A percentile compares a stretch with the other conserved stretches of the same genome.
phyloP scores from a whole-genome alignment of 2,113 vertebrate genomes.

The Paedocypris sp. region DNA sequence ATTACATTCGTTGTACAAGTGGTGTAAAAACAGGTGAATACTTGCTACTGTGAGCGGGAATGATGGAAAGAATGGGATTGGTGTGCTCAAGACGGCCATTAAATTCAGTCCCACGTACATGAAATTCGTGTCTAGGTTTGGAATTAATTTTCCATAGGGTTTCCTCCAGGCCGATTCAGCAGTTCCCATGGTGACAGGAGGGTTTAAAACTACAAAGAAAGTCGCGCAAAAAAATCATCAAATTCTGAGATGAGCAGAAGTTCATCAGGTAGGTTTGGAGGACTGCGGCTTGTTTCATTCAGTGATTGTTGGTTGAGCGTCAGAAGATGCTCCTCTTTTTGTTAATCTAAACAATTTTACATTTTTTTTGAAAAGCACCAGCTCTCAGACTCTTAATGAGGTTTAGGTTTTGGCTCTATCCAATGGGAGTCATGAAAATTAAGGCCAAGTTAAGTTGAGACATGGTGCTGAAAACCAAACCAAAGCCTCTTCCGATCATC shows the following conservation, averaged over 20 bases:
- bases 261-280: no score
- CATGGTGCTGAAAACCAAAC: not conserved
- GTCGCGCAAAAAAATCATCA: not conserved
- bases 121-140: not conserved
- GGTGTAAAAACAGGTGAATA: not conserved
- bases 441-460: no score
- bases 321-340: no score
- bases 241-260: not conserved
- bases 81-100: not conserved
- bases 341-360: no score
- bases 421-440: no score
- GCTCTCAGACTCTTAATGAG: no score
- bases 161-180: not conserved
- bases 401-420: no score
- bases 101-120: not conserved
- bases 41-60: not conserved
- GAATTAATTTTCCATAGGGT: not conserved
- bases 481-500: not conserved
- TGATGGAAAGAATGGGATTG: not conserved
- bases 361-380: no score
- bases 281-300: no score
- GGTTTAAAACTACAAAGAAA: not conserved
- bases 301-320: no score
- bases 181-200: not conserved
- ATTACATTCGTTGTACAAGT: not conserved